A percentile compares a stretch with the other conserved stretches of the same genome.
phyloP scores from a whole-genome alignment of 2,113 vertebrate genomes.

The Sigmodon hispidus region DNA sequence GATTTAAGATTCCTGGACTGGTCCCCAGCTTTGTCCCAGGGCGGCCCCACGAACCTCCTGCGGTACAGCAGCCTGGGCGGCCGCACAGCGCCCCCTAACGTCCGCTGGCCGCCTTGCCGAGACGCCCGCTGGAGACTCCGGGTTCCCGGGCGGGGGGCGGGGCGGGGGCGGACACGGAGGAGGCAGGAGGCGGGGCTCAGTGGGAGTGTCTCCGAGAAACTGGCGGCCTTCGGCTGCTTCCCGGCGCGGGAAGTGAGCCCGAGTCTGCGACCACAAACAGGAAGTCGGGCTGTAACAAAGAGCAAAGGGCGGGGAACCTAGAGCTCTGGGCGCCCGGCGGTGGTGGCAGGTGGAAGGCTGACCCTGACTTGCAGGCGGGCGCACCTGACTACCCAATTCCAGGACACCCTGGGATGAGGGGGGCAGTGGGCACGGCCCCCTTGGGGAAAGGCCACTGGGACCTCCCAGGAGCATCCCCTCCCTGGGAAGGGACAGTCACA shows the following conservation, averaged over 20 bases:
- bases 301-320: constrained; percentile 68
- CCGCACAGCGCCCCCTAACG: constrained; percentile 74
- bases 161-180: not conserved
- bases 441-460: constrained; percentile 42
- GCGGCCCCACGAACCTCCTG: not conserved
- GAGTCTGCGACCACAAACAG: constrained; percentile 83
- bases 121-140: not conserved
- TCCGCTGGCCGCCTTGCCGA: not conserved
- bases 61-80: not conserved
- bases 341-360: constrained; percentile 58
- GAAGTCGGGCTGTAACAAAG: constrained; percentile 80
- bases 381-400: constrained; percentile 51
- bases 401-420: not conserved
- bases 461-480: constrained; percentile 67
- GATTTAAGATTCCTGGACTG: not conserved
- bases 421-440: not conserved
- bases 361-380: constrained; percentile 53
- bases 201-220: constrained; percentile 62
- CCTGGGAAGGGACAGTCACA: constrained; percentile 71
- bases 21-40: no score
- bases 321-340: constrained; percentile 28
- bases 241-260: constrained; percentile 78
- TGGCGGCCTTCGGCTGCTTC: constrained; percentile 75
- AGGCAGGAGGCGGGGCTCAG: not conserved
- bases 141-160: not conserved